These are phyloP conservation scores for Nansenia antarctica DNA, from an alignment of 2,113 vertebrate species.

Conservation along the genomic window DNA sequence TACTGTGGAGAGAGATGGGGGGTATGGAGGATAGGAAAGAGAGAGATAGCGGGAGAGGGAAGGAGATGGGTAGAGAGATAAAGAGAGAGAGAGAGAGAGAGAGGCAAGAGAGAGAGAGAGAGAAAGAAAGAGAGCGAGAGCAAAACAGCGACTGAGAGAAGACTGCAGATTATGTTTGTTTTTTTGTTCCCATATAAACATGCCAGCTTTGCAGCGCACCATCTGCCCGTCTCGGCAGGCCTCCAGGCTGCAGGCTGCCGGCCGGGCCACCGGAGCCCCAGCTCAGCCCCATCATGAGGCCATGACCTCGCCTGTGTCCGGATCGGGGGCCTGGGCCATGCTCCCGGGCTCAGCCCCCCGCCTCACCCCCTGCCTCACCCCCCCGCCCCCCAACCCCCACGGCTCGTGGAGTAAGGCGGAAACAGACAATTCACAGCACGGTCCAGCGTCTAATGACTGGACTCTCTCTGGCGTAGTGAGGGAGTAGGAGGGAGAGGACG, in stretches of 20 bases:
- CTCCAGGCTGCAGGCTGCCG: conserved; percentile 3
- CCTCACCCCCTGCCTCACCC: conserved; percentile 13
- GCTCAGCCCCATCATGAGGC: not conserved
- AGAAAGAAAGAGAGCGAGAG: not conserved
- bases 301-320: not conserved
- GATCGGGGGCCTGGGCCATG: conserved; percentile 16
- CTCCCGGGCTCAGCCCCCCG: conserved; percentile 12
- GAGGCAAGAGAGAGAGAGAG: not conserved
- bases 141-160: conserved; percentile 1
- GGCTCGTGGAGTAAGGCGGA: conserved; percentile 8
- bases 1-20: not conserved
- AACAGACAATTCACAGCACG: conserved; percentile 38
- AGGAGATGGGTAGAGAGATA: not conserved
- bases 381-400: not conserved
- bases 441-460: conserved; percentile 24
- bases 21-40: not conserved
- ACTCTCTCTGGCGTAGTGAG: not conserved
- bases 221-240: conserved; percentile 22
- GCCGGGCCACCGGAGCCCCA: not conserved
- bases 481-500: not conserved
- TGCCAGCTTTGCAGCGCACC: not conserved
- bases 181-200: conserved; percentile 1
- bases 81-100: not conserved
- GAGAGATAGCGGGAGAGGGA: not conserved
- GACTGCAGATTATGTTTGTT: not conserved